Conservation (phyloP, 2,797 vertebrate species). For the Hippopotamyrus pictus region DNA sequence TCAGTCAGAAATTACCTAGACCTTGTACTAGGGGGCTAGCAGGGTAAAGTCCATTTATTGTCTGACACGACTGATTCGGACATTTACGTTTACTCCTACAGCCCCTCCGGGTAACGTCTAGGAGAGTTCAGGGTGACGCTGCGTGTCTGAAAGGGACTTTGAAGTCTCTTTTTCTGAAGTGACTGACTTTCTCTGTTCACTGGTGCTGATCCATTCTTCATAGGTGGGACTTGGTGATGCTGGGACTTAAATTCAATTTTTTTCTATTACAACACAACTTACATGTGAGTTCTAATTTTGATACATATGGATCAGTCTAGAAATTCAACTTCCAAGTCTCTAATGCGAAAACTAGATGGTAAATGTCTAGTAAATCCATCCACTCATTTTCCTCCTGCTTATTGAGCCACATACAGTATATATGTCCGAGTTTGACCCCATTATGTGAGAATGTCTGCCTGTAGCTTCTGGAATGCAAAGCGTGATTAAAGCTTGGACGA, state of each 20-base stretch:
- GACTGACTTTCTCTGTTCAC: not conserved
- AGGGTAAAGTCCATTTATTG: not conserved
- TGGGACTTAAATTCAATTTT: not conserved
- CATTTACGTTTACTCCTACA: not conserved
- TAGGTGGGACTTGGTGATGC: not conserved
- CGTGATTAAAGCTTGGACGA: not conserved
- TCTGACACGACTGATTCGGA: not conserved
- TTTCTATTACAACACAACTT: not conserved
- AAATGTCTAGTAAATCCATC: not conserved
- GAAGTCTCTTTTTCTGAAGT: not conserved
- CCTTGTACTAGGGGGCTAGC: not conserved
- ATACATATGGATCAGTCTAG: not conserved
- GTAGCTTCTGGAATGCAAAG: not conserved
- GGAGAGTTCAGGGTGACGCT: not conserved
- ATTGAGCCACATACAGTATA: not conserved
- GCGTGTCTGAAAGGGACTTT: not conserved
- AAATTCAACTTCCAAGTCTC: not conserved
- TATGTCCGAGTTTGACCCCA: not conserved
- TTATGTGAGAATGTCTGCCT: not conserved
- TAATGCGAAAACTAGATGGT: not conserved
- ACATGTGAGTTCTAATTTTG: not conserved
- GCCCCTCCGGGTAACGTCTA: not conserved
- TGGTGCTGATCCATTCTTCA: not conserved
- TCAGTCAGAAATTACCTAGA: not conserved
- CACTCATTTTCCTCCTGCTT: not conserved